phyloP scores from a whole-genome alignment of 2,888 invertebrate species.

The Hololepta plana region DNA sequence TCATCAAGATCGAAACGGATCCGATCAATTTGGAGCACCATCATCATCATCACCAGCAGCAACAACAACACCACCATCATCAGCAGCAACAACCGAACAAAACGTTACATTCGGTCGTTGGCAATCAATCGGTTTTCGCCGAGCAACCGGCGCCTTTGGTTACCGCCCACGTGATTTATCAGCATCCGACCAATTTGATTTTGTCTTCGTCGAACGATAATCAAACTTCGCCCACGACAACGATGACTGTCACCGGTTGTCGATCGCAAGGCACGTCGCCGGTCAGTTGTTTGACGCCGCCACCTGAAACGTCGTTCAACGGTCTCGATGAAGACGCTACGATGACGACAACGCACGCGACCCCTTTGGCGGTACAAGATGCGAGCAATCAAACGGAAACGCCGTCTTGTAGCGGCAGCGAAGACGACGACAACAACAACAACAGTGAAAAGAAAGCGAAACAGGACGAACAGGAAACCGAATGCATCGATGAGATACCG shows the following conservation, averaged over 20 bases:
- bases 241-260: constrained; percentile 16
- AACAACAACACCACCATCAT: too few species aligned
- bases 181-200: constrained; percentile 25
- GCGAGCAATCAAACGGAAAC: constrained; percentile 74
- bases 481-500: not conserved
- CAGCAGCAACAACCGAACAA: too few species aligned
- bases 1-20: constrained; percentile 59
- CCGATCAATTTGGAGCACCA: too few species aligned
- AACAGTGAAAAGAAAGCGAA: constrained; percentile 2
- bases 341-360: too few species aligned
- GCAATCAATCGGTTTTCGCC: constrained; percentile 19
- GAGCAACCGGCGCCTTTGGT: constrained; percentile 34
- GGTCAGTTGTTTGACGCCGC: constrained; percentile 42
- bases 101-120: not conserved
- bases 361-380: constrained; percentile 41
- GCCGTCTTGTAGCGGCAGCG: constrained; percentile 49
- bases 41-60: too few species aligned
- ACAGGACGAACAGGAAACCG: constrained; percentile 1
- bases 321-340: constrained; percentile 8
- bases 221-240: not conserved
- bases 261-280: constrained; percentile 30
- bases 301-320: constrained; percentile 26
- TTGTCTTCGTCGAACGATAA: constrained; percentile 19
- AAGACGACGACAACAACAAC: constrained; percentile 12
- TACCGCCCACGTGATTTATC: constrained; percentile 37